These are phyloP conservation scores for Peribatodes rhomboidaria DNA, from an alignment of 2,888 invertebrate genomes.

Conservation along the genomic window DNA sequence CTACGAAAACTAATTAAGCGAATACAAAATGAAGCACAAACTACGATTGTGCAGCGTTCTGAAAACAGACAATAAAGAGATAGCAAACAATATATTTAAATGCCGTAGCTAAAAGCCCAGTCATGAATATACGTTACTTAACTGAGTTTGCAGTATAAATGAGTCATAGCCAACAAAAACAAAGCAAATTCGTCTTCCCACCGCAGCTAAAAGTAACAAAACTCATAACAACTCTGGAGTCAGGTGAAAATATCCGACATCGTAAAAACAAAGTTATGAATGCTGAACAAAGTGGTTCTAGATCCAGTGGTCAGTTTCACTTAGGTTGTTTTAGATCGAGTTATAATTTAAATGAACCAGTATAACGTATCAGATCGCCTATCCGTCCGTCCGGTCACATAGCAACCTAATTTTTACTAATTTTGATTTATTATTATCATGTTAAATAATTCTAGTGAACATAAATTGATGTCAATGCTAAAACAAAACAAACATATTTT, in stretches of 20 bases:
- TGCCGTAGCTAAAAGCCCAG: conserved; percentile 11
- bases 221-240: conserved; percentile 37
- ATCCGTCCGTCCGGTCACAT: no score
- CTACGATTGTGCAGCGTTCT: neutral
- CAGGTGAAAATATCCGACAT: conserved; percentile 43
- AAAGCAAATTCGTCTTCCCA: conserved; percentile 38
- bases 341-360: no score
- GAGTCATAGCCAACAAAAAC: conserved; percentile 34
- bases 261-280: conserved; percentile 48
- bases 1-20: no score
- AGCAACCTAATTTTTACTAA: no score
- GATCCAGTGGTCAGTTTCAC: neutral
- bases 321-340: conserved; percentile 1
- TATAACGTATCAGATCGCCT: no score
- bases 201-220: conserved; percentile 36
- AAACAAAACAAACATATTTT: no score
- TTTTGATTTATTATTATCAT: no score
- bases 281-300: conserved; percentile 24
- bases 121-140: conserved; percentile 18
- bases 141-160: conserved; percentile 27
- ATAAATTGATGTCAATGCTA: no score
- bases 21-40: no score
- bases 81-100: conserved; percentile 6
- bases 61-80: neutral
- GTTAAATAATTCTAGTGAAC: no score